Evolutionary conservation across 2,888 invertebrate species (phyloP), one percentile per base, ranked within the genome.

Genomic region (Ichneumoninae sp.): DNA sequence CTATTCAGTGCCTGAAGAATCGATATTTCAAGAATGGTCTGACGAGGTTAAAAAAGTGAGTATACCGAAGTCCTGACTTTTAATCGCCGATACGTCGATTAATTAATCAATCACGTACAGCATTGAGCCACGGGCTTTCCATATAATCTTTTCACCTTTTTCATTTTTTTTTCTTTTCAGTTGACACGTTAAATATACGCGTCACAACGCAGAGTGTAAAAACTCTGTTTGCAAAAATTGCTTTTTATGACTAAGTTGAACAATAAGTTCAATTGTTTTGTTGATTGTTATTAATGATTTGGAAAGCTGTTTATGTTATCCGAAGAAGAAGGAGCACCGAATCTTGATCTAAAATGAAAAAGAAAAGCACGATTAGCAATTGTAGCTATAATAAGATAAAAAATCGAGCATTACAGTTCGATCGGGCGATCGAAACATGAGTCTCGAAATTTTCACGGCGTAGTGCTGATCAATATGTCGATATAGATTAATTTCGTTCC

Each of bases 231-330:
- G 71, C 71, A 72, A 30, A 22, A 26, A n/a, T 50, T 50, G 57
- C 26, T 68, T 68, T 82, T 76, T 70, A 54, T 68, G 16, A 7
- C 33, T 76, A 72, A 57, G 30, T 75, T 47, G 26, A 77, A 75
- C 44, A 44, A 36, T 70, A 66, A 69, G 72, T 40, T 74, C 26
- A 75, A 83, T 85, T 62, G 36, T 85, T 85, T 83, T 57, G 83
- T 85, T 80, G 36, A 80, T 78, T 82, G 72, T 80, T 80, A 36
- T 65, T 83, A 57, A 75, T 40, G n/a, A 82, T 70, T 71, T 83
- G 57, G 13, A 80, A 70, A 52, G 70, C 50, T 22, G 72, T 78
- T 82, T 65, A 22, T 26, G 62, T 70, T 77, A 44, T 60, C 13
- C 74, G 74, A 40, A 22, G 22, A 52, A 13, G 30, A 52, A 13